Conservation (phyloP, 64 coral and sea anemone species). For the Dendrophyllia cribrosa region DNA sequence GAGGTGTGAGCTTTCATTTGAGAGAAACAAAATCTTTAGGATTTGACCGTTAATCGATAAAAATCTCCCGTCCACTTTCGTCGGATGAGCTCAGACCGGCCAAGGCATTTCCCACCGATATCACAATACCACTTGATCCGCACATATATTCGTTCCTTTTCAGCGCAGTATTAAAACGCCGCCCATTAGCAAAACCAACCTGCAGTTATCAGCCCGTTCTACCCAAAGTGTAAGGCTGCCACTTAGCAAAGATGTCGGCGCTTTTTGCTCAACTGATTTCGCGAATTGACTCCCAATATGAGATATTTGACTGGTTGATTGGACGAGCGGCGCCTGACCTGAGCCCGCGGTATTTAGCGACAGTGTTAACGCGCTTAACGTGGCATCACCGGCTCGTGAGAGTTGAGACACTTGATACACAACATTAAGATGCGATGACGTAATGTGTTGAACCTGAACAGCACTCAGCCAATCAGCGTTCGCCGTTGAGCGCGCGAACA, state of each 20-base stretch:
- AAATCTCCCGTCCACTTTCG: neutral
- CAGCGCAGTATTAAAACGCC: neutral
- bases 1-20: neutral
- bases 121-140: conserved; percentile 44
- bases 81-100: neutral
- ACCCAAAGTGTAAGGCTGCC: conserved; percentile 41
- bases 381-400: conserved; percentile 81
- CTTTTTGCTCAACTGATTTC: conserved; percentile 62
- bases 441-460: conserved; percentile 98
- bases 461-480: conserved; percentile 69
- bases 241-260: conserved; percentile 34
- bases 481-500: conserved; percentile 23
- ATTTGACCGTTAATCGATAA: neutral
- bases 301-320: conserved; percentile 24
- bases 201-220: conserved; percentile 61
- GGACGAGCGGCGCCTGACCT: conserved; percentile 33
- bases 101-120: conserved; percentile 46
- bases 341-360: conserved; percentile 43
- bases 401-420: conserved; percentile 69
- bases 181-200: conserved; percentile 62
- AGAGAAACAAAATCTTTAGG: neutral
- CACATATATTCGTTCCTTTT: neutral
- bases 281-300: conserved; percentile 45
- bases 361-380: conserved; percentile 60
- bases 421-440: conserved; percentile 97